Evolutionary conservation across 2,113 vertebrate genomes (phyloP), one percentile per base, ranked within the genome.

Genomic region (Plecotus auritus): DNA sequence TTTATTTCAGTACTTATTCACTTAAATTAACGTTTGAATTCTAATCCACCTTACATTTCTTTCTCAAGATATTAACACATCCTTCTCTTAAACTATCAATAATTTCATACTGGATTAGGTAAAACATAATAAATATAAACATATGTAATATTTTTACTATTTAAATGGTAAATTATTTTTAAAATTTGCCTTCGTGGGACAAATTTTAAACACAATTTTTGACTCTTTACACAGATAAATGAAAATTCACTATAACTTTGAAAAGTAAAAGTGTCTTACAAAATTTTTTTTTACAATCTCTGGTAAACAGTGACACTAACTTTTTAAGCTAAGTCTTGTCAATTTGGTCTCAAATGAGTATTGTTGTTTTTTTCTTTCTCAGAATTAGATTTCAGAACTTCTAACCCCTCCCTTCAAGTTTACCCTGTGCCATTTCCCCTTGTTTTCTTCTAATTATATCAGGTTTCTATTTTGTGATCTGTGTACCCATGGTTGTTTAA

Each of bases 401-500:
- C 96, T 96, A 94, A 96, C 93, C 93, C 88, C 91, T 98, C 95
- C 97, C 92, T 95, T 94, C 42, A 78, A 87, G 91, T 95, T 98
- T 96, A 97, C 94, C 96, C 91, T 93, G 88, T 97, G 91, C 89
- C 96, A 97, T 97, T 97, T 98, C 96, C 97, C 98, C 95, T 96
- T 97, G 84, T 97, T 97, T 97, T 97, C 98, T 98, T 97, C 97
- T 96, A 93, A 87, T 94, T 28, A 16, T 98, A 98, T 98, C 98
- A 98, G 35, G 0, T 98, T 98, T 98, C 97, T 88, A 98, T 97
- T 97, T 97, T 96, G 96, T 98, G 97, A 97, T 98, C 89, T 97
- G 98, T 98, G 97, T 98, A 97, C 97, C 92, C 97, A 96, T 85
- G 96, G 95, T 97, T 98, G 97, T 98, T 98, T 98, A 97, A 98